A percentile compares a stretch with the other conserved stretches of the same genome.
phyloP scores from a whole-genome alignment of 2,113 vertebrate species.

The Gulo gulo region DNA sequence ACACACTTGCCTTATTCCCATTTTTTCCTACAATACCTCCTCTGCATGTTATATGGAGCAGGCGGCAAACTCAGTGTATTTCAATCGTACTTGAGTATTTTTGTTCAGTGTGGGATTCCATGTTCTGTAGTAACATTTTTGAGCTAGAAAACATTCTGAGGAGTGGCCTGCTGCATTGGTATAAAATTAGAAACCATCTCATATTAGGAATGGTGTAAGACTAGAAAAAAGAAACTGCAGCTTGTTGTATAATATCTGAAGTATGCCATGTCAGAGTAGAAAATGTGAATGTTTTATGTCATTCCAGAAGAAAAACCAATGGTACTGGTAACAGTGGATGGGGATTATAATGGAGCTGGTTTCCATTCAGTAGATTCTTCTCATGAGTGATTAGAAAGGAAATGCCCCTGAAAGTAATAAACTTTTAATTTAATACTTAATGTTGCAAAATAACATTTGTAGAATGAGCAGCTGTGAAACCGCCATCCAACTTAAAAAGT shows the following conservation, averaged over 20 bases:
- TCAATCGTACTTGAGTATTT: not conserved
- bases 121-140: not conserved
- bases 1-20: not conserved
- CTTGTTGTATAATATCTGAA: not conserved
- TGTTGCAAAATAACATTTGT: not conserved
- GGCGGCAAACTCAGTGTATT: not conserved
- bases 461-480: not conserved
- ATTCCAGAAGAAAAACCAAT: not conserved
- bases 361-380: not conserved
- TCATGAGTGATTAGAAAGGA: not conserved
- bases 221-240: not conserved
- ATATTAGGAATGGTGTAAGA: not conserved
- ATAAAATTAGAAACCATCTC: not conserved
- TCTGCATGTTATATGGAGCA: not conserved
- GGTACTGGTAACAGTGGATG: not conserved
- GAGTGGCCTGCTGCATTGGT: not conserved
- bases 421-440: not conserved
- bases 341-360: not conserved
- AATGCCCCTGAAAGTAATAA: not conserved
- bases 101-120: not conserved
- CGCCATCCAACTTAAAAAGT: not conserved
- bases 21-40: fast-evolving
- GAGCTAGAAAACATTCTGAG: not conserved
- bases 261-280: not conserved
- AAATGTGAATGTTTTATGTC: not conserved